These are phyloP conservation scores for Teleogryllus oceanicus DNA, from an alignment of 2,888 invertebrate genomes.

Conservation along the genomic window DNA sequence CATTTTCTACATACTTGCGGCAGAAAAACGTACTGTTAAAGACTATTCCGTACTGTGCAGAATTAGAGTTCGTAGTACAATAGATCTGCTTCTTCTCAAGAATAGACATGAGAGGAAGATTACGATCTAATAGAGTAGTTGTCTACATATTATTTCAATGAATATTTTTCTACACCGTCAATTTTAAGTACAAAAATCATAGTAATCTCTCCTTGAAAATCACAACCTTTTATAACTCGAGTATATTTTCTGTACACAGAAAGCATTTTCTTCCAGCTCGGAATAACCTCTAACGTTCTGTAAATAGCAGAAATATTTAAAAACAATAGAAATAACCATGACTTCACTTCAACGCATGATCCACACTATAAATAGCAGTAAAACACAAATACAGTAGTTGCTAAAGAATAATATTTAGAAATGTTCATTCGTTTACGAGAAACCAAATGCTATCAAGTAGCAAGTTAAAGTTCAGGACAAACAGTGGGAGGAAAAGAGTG, in stretches of 20 bases:
- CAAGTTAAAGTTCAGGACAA: not conserved
- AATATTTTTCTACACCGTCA: too few relatives aligned
- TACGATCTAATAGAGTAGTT: too few relatives aligned
- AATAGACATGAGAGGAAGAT: too few relatives aligned
- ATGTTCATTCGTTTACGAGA: not conserved
- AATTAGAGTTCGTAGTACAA: not conserved
- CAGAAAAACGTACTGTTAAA: not conserved
- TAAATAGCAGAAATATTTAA: not conserved
- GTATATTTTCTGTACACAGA: not conserved
- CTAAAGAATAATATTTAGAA: not conserved
- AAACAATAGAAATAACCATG: not conserved
- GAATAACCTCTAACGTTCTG: not conserved
- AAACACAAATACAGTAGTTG: not conserved
- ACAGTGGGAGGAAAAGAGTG: not conserved
- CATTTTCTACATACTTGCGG: not conserved
- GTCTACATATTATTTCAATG: too few relatives aligned
- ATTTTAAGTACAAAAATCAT: not conserved
- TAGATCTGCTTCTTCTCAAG: too few relatives aligned
- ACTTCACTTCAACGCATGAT: not conserved
- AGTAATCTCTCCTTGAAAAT: not conserved
- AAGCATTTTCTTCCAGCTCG: not conserved
- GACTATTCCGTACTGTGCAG: not conserved
- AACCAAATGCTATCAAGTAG: conserved; percentile 18
- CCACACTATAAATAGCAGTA: not conserved
- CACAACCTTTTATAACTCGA: conserved; percentile 1